Evolutionary conservation across 2,888 invertebrate genomes (phyloP), one percentile per base, ranked within the genome.

Genomic region (Gisinianus flammeolus): DNA sequence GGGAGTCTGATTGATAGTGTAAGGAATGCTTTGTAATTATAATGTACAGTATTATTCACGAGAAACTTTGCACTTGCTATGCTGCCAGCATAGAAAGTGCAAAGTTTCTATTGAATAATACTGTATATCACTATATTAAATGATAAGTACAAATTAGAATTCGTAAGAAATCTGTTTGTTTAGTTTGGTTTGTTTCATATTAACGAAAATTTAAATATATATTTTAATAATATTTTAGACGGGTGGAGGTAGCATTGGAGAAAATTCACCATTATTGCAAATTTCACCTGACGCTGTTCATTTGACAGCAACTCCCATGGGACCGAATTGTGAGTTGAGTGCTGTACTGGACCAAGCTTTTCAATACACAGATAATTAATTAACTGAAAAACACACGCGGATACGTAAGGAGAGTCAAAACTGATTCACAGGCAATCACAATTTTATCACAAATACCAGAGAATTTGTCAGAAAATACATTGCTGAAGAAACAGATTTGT

Each of bases 321-420:
- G 83, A 79, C 85, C 83, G 56, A 83, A 82, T 76, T 84, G 84
- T 76, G 83, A 83, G 78, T 78, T 85, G 58, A 85, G 83, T 79
- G 83, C 83, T 35, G 85, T 85, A 24, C 70, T 85, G 79, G 85
- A 85, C 77, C 85, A 85, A 77, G 83, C 85, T 72, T 85, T 84
- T 81, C 84, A 85, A 72, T 85, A 85, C 77, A 80, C 83, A 33
- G 84, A 83, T 77, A 81, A 83, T 28, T 84, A 81, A 80, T 44
- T 68, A 6, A 44, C 33, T 66, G 68, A 35, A 30, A 35, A 24
- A 69, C 10, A 26, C 19, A 52, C n/a, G n/a, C n/a, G 16, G 84
- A 83, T 79, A 82, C 84, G 35, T 85, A 81, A 80, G 54, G 62
- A 3, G 44, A 67, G 75, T 75, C 68, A 44, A 31, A n/a, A 69